Conservation (phyloP, 2,888 invertebrate species). For the Lasioglossum oenotherae region DNA sequence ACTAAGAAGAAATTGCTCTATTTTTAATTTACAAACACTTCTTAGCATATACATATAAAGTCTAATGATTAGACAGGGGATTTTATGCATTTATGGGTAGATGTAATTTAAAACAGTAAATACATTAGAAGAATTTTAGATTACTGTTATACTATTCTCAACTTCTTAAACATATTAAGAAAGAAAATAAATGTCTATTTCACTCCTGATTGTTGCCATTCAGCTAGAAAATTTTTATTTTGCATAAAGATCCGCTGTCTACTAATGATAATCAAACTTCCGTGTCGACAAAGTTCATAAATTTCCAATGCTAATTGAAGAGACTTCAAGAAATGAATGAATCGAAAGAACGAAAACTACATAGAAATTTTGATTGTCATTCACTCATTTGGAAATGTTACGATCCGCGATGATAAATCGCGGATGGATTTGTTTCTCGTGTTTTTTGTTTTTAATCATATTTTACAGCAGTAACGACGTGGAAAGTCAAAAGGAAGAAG, state of each 20-base stretch:
- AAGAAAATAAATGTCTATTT: no score
- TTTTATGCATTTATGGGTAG: no score
- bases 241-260: background rate
- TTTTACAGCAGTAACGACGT: conserved; percentile 5
- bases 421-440: background rate
- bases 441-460: background rate
- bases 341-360: background rate
- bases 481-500: conserved; percentile 27
- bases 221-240: no score
- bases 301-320: background rate
- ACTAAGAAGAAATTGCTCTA: no score
- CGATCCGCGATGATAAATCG: background rate
- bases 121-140: no score
- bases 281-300: background rate
- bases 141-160: no score
- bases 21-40: no score
- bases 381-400: background rate
- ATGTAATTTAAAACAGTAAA: no score
- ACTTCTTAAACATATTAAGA: no score
- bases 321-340: background rate
- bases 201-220: no score
- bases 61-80: background rate
- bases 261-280: background rate
- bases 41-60: background rate
- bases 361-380: background rate